These are phyloP conservation scores for Ips nitidus DNA, from an alignment of 1,140 invertebrate species.

Conservation along the genomic window DNA sequence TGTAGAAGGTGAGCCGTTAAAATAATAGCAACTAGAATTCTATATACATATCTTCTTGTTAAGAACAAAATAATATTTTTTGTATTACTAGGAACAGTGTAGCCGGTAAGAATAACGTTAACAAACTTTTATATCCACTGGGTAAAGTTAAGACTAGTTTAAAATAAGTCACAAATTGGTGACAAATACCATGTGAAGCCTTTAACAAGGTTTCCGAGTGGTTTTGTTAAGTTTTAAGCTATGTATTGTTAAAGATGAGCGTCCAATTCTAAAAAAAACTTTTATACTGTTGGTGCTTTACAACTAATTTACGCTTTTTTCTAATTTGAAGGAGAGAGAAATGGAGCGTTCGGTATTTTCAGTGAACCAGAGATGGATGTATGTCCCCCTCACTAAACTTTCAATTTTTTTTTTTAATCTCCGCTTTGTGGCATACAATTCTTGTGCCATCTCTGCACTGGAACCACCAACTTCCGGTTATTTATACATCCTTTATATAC, in stretches of 20 bases:
- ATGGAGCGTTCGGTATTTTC: slow-evolving; percentile 14
- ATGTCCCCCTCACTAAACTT: slow-evolving; percentile 1
- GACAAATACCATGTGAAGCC: too few relatives aligned
- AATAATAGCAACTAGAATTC: neutral
- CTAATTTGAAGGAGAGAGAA: slow-evolving; percentile 7
- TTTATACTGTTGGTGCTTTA: slow-evolving; percentile 27
- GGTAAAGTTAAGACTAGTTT: neutral
- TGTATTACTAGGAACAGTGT: slow-evolving; percentile 13
- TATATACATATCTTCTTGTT: slow-evolving; percentile 18
- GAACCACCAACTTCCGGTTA: too few relatives aligned
- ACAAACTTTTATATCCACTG: too few relatives aligned
- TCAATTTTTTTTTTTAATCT: neutral
- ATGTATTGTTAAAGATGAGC: slow-evolving; percentile 5
- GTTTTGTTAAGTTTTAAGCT: neutral
- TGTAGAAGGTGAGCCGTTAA: too few relatives aligned
- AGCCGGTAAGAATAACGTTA: neutral
- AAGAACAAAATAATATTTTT: slow-evolving; percentile 24
- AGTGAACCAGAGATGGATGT: slow-evolving; percentile 31
- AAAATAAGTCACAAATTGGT: too few relatives aligned
- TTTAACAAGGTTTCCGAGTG: too few relatives aligned
- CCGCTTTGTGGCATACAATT: slow-evolving; percentile 4
- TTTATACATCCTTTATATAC: slow-evolving; percentile 3
- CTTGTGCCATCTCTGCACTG: slow-evolving; percentile 32
- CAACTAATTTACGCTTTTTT: slow-evolving; percentile 8
- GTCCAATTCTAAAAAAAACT: slow-evolving; percentile 26